phyloP scores from a whole-genome alignment of 2,113 vertebrate species.

The Pterocles burchelli region DNA sequence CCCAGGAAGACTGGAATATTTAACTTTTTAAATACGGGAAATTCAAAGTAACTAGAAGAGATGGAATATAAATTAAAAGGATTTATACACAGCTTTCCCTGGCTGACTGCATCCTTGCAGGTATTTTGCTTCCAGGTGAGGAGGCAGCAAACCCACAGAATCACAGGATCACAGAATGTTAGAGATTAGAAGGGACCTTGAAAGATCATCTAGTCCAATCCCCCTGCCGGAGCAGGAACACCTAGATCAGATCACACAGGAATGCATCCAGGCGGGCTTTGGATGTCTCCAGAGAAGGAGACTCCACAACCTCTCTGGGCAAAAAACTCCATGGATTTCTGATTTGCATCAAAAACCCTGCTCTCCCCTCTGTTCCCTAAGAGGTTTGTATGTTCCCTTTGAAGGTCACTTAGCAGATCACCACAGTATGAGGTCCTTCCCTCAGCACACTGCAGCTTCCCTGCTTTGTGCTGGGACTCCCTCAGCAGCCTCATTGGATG shows the following conservation, averaged over 20 bases:
- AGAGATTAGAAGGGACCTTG: too few relatives aligned
- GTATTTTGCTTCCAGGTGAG: not conserved
- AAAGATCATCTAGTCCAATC: too few relatives aligned
- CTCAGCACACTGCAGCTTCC: not conserved
- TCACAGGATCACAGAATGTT: too few relatives aligned
- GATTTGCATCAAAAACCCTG: not conserved
- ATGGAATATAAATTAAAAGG: not conserved
- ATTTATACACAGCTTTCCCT: not conserved
- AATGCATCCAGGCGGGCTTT: too few relatives aligned
- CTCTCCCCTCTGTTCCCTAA: not conserved
- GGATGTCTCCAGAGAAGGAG: too few relatives aligned
- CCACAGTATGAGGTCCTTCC: not conserved
- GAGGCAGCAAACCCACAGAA: not conserved
- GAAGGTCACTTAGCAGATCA: not conserved
- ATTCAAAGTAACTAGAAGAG: not conserved
- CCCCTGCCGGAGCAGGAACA: too few relatives aligned
- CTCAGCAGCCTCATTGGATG: not conserved
- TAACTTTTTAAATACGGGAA: not conserved
- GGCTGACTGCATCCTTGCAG: not conserved
- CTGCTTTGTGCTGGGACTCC: not conserved
- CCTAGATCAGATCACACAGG: too few relatives aligned
- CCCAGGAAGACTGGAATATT: not conserved
- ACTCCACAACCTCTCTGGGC: too few relatives aligned
- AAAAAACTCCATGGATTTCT: not conserved
- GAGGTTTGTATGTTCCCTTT: not conserved